Evolutionary conservation across 2,797 vertebrate genomes (phyloP).

Genomic region (Falco cherrug): DNA sequence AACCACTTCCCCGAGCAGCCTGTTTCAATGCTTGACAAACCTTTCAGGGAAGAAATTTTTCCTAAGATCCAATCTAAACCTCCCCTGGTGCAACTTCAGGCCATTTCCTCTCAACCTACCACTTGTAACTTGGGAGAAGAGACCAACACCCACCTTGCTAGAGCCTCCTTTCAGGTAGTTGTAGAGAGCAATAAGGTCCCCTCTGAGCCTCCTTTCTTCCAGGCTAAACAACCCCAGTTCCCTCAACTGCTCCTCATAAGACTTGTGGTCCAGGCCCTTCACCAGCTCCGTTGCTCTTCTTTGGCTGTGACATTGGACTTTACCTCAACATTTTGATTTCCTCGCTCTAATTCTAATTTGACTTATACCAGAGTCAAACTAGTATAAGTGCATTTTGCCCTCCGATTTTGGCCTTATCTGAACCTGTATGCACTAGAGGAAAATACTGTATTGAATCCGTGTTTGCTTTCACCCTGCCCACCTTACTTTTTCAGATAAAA

Average conservation of each 20-base stretch:
- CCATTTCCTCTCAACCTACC: too few relatives aligned
- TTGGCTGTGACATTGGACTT: background rate
- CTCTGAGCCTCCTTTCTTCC: too few relatives aligned
- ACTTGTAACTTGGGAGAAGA: too few relatives aligned
- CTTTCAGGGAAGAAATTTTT: too few relatives aligned
- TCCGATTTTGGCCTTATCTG: background rate
- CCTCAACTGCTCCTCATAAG: rapidly evolving
- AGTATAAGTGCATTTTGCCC: background rate
- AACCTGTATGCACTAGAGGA: rapidly evolving
- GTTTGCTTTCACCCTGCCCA: background rate
- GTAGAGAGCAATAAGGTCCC: too few relatives aligned
- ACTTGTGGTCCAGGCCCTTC: background rate
- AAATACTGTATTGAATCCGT: background rate
- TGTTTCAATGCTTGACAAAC: too few relatives aligned
- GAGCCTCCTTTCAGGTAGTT: too few relatives aligned
- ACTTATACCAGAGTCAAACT: background rate
- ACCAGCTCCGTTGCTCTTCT: background rate
- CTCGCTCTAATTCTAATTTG: background rate
- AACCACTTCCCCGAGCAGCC: too few relatives aligned
- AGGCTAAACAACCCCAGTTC: too few relatives aligned
- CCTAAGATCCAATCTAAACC: too few relatives aligned
- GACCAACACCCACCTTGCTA: too few relatives aligned
- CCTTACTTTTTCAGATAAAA: background rate
- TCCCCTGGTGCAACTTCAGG: too few relatives aligned
- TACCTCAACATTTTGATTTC: background rate